Evolutionary conservation across 2,113 vertebrate species (phyloP), one percentile per base, ranked within the genome.

Genomic region (Ceyx cyanopectus): DNA sequence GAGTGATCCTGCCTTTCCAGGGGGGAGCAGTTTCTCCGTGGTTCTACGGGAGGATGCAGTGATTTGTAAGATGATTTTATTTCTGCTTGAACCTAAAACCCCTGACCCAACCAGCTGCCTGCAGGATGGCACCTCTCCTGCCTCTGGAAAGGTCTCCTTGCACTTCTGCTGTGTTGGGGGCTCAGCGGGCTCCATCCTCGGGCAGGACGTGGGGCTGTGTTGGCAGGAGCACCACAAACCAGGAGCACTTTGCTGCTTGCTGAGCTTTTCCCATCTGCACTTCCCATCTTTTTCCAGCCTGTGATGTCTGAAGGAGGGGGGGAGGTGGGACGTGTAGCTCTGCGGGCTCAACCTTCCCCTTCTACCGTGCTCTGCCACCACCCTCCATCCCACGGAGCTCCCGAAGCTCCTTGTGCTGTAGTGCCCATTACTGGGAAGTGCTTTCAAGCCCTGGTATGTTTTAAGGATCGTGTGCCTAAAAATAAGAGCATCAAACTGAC

Each of bases 381-480:
- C 34, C 60, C 67, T 41, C 12, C 30, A 45, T 34, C 50, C 67
- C 27, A 1, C 62, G 4, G 56, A 58, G 56, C 46, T 58, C 60
- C 67, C 2, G 0, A 15, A 30, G 81, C 60, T 32, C 46, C 43
- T 50, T 8, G 5, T 45, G 65, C 69, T 84, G 68, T 7, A 19
- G 46, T 8, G 29, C 26, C 2, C 30, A 3, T 72, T 72, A 76
- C 75, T 54, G 80, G 76, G 76, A 51, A 41, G 66, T 14, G 54
- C 5, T 50, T 84, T 58, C 70, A 16, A 85, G 87, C 7, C 41
- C 85, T 75, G 91, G 75, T 32, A 51, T 69, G 84, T 60, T 85
- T 93, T 81, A 61, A 81, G 81, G 84, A 41, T 85, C 17, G 54
- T 54, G 90, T 73, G 60, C 87, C 93, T 95, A 95, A 93, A 95